Evolutionary conservation across 64 coral and sea anemone species (phyloP).

Genomic region (Acropora tenuis): DNA sequence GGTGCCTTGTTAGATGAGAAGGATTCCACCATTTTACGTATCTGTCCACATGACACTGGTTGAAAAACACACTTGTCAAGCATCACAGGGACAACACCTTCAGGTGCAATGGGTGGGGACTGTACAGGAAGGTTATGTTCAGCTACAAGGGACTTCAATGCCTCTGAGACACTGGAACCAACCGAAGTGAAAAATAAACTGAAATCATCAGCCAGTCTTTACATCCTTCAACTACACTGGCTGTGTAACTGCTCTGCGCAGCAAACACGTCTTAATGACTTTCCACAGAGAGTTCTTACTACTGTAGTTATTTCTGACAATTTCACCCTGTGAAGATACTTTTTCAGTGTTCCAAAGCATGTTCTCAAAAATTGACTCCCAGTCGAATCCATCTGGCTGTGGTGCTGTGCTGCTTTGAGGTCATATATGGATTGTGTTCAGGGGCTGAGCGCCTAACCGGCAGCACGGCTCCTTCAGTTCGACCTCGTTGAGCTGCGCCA

Average conservation of each 20-base stretch:
- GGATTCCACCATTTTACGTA: slow-evolving; percentile 27
- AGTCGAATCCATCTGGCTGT: no score
- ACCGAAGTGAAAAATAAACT: slow-evolving; percentile 48
- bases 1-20: slow-evolving; percentile 47
- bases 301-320: background rate
- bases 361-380: no score
- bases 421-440: no score
- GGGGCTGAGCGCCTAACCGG: no score
- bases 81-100: slow-evolving; percentile 8
- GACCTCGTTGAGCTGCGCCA: no score
- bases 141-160: slow-evolving; percentile 35
- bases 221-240: slow-evolving; percentile 59
- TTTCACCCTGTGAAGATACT: background rate
- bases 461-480: no score
- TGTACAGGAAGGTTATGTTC: slow-evolving; percentile 52
- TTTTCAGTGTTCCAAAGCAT: background rate
- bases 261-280: slow-evolving; percentile 59
- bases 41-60: slow-evolving; percentile 7
- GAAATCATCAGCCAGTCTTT: slow-evolving; percentile 30
- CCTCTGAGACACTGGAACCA: slow-evolving; percentile 47
- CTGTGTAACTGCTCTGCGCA: slow-evolving; percentile 59
- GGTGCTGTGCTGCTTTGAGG: no score
- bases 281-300: slow-evolving; percentile 46
- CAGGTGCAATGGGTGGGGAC: slow-evolving; percentile 9
- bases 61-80: slow-evolving; percentile 36